These are phyloP conservation scores for Panurus biarmicus DNA, from an alignment of 2,113 vertebrate genomes.

Conservation along the genomic window DNA sequence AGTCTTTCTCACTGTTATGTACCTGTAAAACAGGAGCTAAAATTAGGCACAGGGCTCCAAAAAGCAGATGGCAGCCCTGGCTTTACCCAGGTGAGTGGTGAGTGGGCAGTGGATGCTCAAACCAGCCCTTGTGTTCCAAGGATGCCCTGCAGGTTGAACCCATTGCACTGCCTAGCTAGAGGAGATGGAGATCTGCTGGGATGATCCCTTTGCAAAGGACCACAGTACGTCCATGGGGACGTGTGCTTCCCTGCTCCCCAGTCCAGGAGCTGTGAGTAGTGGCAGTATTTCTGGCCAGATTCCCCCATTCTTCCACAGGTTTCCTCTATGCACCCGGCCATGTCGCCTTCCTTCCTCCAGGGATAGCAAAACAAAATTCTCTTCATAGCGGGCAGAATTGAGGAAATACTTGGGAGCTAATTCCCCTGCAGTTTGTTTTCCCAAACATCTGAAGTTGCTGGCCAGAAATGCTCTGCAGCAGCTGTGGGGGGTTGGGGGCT, in stretches of 20 bases:
- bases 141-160: background rate
- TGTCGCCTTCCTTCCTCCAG: background rate
- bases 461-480: background rate
- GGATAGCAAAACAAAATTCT: constrained; percentile 29
- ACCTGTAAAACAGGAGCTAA: background rate
- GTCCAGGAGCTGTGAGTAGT: background rate
- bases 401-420: constrained; percentile 49
- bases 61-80: background rate
- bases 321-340: background rate
- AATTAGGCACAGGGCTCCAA: background rate
- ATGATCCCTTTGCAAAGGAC: background rate
- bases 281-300: background rate
- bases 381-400: constrained; percentile 17
- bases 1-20: fast-evolving
- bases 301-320: background rate
- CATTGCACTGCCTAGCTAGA: background rate
- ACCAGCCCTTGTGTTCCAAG: background rate
- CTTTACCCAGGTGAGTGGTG: background rate
- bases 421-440: constrained; percentile 31
- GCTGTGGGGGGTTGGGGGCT: background rate
- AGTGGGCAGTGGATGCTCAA: background rate
- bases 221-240: fast-evolving
- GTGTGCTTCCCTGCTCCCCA: fast-evolving
- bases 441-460: background rate
- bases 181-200: background rate